Evolutionary conservation across 2,113 vertebrate species (phyloP), one percentile per base, ranked within the genome.

Genomic region (Plotosus lineatus): DNA sequence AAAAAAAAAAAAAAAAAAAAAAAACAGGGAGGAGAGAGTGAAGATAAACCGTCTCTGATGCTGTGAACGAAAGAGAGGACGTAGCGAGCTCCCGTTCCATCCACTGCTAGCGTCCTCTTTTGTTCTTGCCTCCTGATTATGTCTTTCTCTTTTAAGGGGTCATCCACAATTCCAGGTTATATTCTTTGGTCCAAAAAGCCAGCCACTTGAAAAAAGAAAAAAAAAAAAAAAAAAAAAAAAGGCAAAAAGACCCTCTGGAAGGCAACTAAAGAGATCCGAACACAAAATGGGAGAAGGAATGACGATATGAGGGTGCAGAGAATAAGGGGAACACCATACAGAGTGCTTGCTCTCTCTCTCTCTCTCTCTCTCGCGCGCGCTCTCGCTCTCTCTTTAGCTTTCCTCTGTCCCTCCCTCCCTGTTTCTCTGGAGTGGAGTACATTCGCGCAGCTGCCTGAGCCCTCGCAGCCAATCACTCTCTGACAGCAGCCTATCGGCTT

Each of bases 401-500:
- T n/a, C 48, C 73, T 53, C 53, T 50, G 44, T 44, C 80, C 72
- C 74, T 72, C 83, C 28, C 48, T 76, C 56, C 15, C 74, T 56
- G 66, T 51, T 83, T 83, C 60, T 81, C 79, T 48, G 61, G 75
- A 82, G 51, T 61, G 61, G 77, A 82, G 83, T 66, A 72, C 82
- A 82, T 76, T 84, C 83, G 79, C 56, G 83, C 85, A 81, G 83
- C 79, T 85, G 85, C 73, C 82, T 33, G 50, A 73, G 46, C 33
- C 74, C 77, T 83, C 55, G 40, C 73, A 84, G 80, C 77, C 85
- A 84, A 75, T 82, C 82, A 75, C 40, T 76, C 71, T 73, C 78
- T 73, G 84, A 80, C 77, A 82, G 80, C 84, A 66, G 79, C 77
- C 82, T 75, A 75, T 83, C 76, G 77, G 77, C 81, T 87, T 72